These are phyloP conservation scores for Poeciliopsis prolifica DNA, from an alignment of 2,113 vertebrate genomes.

Conservation along the genomic window DNA sequence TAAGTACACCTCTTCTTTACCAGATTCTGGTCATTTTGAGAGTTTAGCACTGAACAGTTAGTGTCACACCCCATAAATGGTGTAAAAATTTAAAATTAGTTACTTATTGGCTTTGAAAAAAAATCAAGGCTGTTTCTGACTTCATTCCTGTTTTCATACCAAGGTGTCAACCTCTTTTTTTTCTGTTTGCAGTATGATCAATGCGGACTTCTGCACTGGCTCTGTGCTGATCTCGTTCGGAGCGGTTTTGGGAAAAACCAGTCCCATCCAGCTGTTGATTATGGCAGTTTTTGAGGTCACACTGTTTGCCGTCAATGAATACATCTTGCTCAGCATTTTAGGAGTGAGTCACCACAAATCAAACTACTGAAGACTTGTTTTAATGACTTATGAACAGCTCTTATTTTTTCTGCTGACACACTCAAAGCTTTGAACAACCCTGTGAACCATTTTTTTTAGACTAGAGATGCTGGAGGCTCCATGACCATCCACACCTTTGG, in stretches of 20 bases:
- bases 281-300: conserved; percentile 88
- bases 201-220: conserved; percentile 88
- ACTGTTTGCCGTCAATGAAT: conserved; percentile 86
- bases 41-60: neutral
- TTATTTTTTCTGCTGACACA: too few relatives aligned
- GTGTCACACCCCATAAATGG: neutral
- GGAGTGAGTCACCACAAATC: conserved; percentile 75
- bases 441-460: conserved; percentile 68
- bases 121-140: neutral
- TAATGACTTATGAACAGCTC: neutral
- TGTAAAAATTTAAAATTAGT: neutral
- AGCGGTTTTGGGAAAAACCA: conserved; percentile 87
- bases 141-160: neutral
- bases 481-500: conserved; percentile 94
- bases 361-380: neutral
- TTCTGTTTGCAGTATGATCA: conserved; percentile 85
- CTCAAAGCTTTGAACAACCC: neutral
- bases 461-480: conserved; percentile 88
- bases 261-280: conserved; percentile 86
- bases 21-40: too few relatives aligned
- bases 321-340: conserved; percentile 80
- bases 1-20: too few relatives aligned
- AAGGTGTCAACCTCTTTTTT: neutral
- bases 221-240: conserved; percentile 89
- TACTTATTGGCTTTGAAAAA: neutral